Base-by-base conservation (phyloP, 2,888 invertebrate species). In the Torymus aiolomorphi region DNA sequence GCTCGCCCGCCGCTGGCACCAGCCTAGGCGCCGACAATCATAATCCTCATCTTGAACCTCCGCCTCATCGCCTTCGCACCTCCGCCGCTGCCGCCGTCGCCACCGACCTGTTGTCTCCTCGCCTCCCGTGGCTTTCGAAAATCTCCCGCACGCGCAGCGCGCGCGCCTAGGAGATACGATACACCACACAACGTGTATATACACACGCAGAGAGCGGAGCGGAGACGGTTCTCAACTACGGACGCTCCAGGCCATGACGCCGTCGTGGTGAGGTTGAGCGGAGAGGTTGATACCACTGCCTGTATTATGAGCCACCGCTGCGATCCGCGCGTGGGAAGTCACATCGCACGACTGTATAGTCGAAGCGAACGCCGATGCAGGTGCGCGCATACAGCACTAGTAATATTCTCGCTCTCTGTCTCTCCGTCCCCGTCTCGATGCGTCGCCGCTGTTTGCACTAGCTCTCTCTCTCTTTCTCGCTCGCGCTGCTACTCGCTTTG, bases 381-480 rank as follows among this genome's bases (percentile, higher is more conserved):
- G 42, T 42, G 42, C 42, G 42, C 42, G 8, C 42, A 8, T 42
- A 10, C 42, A 42, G 8, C 42, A 42, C 42, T 42, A 8, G 8
- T 42, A 42, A 8, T 42, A 5, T 42, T 42, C 42, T 42, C 42
- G 1, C 8, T 8, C 42, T 42, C 42, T 42, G 8, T 42, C 42
- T 42, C 42, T 31, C 31, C 5, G 31, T 31, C 31, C 31, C 8
- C 42, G 42, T 42, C 8, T 8, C 8, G 42, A 42, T 42, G 5
- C 42, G 42, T 42, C 8, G 42, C 5, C 42, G 42, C 42, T 42
- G 42, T 42, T 8, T 42, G 42, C 42, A 10, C 8, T 42, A 42
- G 8, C 8, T 63, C 74, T 76, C 76, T 76, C 74, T 67, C 51
- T 79, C 78, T 82, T 87, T 86, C 84, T 87, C 85, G 85, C 83